Evolutionary conservation across 2,113 vertebrate genomes (phyloP).

Genomic region (Cyprinodon variegatus): DNA sequence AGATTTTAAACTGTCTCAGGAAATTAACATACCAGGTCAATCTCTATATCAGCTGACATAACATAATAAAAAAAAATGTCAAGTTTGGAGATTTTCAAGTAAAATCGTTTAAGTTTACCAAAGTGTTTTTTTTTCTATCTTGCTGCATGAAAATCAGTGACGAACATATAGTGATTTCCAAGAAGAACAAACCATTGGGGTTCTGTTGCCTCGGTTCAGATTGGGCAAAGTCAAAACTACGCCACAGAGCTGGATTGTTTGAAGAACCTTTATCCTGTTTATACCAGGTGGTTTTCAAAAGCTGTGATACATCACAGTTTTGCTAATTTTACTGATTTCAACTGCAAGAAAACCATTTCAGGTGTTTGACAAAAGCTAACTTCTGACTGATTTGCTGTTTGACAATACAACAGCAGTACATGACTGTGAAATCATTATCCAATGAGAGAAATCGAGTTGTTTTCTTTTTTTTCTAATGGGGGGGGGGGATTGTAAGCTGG

Average conservation of each 20-base stretch:
- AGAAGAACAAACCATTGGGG: not conserved
- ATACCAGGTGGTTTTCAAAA: too few relatives aligned
- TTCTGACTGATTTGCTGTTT: not conserved
- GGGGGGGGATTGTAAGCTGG: not conserved
- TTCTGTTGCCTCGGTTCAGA: too few relatives aligned
- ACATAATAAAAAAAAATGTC: too few relatives aligned
- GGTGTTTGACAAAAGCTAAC: not conserved
- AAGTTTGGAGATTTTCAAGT: too few relatives aligned
- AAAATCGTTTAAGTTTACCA: too few relatives aligned
- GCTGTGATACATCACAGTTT: not conserved
- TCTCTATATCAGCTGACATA: too few relatives aligned
- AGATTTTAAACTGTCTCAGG: too few relatives aligned
- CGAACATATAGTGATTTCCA: not conserved
- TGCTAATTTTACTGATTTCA: not conserved
- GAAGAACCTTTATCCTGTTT: not conserved
- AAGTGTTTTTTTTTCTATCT: not conserved
- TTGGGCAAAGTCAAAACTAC: not conserved
- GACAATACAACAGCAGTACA: not conserved
- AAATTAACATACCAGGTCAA: too few relatives aligned
- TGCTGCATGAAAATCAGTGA: constrained; percentile 4
- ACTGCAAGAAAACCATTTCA: not conserved
- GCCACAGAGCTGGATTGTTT: not conserved
- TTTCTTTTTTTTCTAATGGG: not conserved
- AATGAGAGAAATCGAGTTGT: too few relatives aligned
- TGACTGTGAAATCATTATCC: not conserved